Percentiles rank a stretch among this genome's conserved stretches.
Evolutionary conservation across 2,113 vertebrate genomes (phyloP).

Genomic region (Cephalopholis sonnerati): DNA sequence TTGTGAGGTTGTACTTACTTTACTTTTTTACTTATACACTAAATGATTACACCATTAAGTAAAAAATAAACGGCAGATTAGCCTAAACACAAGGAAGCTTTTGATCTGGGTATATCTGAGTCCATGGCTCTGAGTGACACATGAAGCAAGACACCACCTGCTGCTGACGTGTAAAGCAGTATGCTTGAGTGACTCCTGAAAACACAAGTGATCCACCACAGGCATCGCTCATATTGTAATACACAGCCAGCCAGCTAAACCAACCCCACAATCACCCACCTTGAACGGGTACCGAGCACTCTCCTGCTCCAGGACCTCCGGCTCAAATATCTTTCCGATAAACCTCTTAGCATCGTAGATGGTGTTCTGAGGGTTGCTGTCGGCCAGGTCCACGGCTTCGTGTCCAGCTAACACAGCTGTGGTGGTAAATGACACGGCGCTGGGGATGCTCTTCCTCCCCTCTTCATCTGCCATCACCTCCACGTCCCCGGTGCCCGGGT

Average conservation of each 20-base stretch:
- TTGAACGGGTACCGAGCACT: slow-evolving; percentile 94
- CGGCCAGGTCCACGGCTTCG: slow-evolving; percentile 90
- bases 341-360: slow-evolving; percentile 97
- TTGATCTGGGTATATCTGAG: no score
- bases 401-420: slow-evolving; percentile 87
- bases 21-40: no score
- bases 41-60: no score
- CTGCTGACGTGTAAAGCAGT: background rate
- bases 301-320: slow-evolving; percentile 87
- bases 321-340: slow-evolving; percentile 94
- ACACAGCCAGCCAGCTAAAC: no score
- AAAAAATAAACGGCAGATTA: no score
- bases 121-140: background rate
- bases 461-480: slow-evolving; percentile 91
- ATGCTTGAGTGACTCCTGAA: no score
- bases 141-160: background rate
- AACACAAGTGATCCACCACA: background rate
- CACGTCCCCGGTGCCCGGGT: slow-evolving; percentile 91
- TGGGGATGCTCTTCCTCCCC: slow-evolving; percentile 92
- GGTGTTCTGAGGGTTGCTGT: slow-evolving; percentile 93
- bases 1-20: background rate
- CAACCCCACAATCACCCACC: slow-evolving; percentile 79
- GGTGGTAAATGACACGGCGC: slow-evolving; percentile 91
- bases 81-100: background rate
- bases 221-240: background rate